A percentile compares a stretch with the other conserved stretches of the same genome.
These are phyloP conservation scores for Argya squamiceps DNA, from an alignment of 2,797 vertebrate species.

Conservation along the genomic window DNA sequence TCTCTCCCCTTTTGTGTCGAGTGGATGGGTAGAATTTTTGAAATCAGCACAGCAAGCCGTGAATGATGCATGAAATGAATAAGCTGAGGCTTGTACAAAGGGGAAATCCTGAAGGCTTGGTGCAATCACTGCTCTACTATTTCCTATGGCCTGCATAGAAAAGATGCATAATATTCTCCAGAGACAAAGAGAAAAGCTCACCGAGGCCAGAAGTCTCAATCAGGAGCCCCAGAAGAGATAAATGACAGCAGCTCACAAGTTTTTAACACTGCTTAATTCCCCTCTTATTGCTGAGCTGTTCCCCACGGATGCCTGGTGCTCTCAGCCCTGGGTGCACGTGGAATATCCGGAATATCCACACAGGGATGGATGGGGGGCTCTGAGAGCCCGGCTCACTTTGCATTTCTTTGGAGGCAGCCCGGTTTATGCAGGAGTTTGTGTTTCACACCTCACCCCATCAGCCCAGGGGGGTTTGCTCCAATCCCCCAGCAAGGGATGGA, in stretches of 20 bases:
- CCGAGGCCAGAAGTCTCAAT: constrained; percentile 40
- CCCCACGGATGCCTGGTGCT: background rate
- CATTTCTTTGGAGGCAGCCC: background rate
- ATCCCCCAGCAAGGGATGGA: background rate
- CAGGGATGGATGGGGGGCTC: background rate
- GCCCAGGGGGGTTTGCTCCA: background rate
- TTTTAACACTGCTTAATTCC: constrained; percentile 1
- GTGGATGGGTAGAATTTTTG: constrained; percentile 34
- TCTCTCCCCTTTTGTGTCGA: constrained; percentile 49
- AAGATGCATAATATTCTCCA: constrained; percentile 62
- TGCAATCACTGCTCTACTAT: constrained; percentile 54
- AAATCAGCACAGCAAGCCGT: constrained; percentile 58
- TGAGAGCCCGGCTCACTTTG: background rate
- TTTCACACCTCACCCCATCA: constrained; percentile 4
- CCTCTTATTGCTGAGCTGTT: background rate
- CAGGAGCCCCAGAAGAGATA: constrained; percentile 45
- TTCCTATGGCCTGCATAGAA: constrained; percentile 47
- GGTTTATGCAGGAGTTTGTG: background rate
- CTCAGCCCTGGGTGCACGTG: background rate
- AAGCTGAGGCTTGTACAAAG: constrained; percentile 42
- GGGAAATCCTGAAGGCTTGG: constrained; percentile 55
- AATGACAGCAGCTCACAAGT: background rate
- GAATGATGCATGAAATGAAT: constrained; percentile 66
- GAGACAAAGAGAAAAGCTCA: constrained; percentile 48
- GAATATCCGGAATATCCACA: background rate